These are phyloP conservation scores for Setophaga coronata DNA, from an alignment of 2,113 vertebrate species.

Conservation along the genomic window DNA sequence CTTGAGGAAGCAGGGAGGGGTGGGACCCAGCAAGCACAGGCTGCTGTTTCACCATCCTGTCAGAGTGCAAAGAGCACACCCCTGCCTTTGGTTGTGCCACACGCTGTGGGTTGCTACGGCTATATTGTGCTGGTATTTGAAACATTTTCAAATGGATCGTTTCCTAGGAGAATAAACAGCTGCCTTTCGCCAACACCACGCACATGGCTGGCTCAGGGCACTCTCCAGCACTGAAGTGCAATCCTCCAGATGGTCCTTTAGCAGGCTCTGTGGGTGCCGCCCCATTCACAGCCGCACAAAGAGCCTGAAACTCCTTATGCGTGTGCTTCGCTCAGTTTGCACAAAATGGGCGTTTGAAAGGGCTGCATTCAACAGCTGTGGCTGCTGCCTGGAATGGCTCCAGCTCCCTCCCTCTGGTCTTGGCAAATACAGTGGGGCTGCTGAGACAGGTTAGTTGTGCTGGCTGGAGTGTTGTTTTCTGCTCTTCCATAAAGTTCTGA, in stretches of 20 bases:
- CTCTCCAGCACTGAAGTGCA: neutral
- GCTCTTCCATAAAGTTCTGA: neutral
- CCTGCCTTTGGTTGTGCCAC: neutral
- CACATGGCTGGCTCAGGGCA: fast-evolving
- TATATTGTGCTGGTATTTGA: neutral
- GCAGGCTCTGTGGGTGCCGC: neutral
- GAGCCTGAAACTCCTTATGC: neutral
- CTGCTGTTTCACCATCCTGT: neutral
- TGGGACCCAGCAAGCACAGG: neutral
- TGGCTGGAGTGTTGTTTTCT: neutral
- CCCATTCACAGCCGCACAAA: neutral
- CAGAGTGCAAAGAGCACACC: neutral
- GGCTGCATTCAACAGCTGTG: neutral
- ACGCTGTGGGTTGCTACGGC: neutral
- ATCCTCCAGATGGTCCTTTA: neutral
- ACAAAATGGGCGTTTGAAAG: neutral
- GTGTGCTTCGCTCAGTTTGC: neutral
- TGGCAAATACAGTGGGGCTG: neutral
- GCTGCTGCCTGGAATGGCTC: neutral
- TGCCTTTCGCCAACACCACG: neutral
- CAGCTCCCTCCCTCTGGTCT: neutral
- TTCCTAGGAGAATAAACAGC: slow-evolving; percentile 17
- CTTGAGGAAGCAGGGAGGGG: neutral
- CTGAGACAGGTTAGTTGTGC: neutral
- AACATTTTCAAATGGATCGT: neutral